Evolutionary conservation across 1,140 invertebrate species (phyloP).

Genomic region (Heterodera carotae): DNA sequence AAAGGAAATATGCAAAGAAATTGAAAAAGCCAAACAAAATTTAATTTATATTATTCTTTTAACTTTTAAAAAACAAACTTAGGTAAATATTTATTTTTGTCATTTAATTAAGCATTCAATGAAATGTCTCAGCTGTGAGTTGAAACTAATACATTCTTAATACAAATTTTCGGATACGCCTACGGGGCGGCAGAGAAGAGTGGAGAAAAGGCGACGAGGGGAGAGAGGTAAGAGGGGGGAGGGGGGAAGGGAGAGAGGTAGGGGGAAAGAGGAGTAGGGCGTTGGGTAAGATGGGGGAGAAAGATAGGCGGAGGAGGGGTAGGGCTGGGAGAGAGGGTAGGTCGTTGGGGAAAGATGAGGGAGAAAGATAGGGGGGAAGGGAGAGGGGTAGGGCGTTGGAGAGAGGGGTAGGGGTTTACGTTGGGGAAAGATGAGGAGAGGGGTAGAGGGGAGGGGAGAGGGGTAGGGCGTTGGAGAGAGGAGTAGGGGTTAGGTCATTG

Average conservation of each 20-base stretch:
- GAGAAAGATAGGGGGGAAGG: neutral
- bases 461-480: neutral
- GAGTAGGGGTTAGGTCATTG: neutral
- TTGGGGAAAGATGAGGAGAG: constrained; percentile 6
- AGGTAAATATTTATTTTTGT: too few species aligned
- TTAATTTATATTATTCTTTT: too few species aligned
- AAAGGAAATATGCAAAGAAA: too few species aligned
- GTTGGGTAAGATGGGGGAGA: neutral
- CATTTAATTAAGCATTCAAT: too few species aligned
- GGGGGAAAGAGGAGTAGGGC: neutral
- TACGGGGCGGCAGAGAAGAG: too few species aligned
- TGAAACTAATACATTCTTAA: too few species aligned
- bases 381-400: neutral
- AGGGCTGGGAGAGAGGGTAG: neutral
- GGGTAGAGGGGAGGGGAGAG: neutral
- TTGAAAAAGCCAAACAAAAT: too few species aligned
- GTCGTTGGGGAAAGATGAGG: neutral
- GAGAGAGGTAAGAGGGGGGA: neutral
- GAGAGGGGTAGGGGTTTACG: neutral
- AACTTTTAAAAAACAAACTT: too few species aligned
- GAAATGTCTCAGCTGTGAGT: too few species aligned
- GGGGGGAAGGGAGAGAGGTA: neutral
- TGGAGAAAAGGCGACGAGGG: too few species aligned
- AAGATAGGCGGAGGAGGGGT: neutral
- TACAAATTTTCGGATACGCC: too few species aligned